Conservation (phyloP, 2,797 vertebrate species). For the Onychomys torridus region DNA sequence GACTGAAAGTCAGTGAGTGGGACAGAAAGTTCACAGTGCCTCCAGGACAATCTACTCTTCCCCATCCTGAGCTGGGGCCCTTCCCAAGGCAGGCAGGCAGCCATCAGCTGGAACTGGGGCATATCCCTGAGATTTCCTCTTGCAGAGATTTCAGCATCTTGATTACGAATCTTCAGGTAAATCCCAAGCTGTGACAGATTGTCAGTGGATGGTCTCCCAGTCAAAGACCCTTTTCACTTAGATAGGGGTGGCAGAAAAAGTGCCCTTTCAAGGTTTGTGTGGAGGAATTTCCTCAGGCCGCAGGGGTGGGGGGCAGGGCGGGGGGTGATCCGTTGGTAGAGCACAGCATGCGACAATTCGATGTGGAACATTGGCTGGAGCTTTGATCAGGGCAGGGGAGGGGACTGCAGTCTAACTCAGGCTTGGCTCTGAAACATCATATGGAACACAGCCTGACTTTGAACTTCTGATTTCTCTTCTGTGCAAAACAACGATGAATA, state of each 20-base stretch:
- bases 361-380: not conserved
- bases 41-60: not conserved
- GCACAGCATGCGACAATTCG: not conserved
- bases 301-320: no score
- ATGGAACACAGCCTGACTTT: not conserved
- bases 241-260: not conserved
- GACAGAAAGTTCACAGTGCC: not conserved
- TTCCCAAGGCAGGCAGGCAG: not conserved
- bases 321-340: not conserved
- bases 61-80: not conserved
- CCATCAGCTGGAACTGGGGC: not conserved
- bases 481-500: not conserved
- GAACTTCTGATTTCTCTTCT: slow-evolving; percentile 13
- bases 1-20: not conserved
- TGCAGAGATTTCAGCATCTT: not conserved
- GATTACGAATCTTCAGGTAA: not conserved
- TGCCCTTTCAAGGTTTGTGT: not conserved
- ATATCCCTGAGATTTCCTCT: not conserved
- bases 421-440: not conserved
- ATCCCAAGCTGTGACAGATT: not conserved
- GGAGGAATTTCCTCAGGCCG: not conserved
- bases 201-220: not conserved
- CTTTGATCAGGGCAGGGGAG: not conserved
- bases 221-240: not conserved
- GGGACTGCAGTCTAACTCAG: not conserved